Conservation (phyloP, 2,797 vertebrate species). For the Spatula clypeata region DNA sequence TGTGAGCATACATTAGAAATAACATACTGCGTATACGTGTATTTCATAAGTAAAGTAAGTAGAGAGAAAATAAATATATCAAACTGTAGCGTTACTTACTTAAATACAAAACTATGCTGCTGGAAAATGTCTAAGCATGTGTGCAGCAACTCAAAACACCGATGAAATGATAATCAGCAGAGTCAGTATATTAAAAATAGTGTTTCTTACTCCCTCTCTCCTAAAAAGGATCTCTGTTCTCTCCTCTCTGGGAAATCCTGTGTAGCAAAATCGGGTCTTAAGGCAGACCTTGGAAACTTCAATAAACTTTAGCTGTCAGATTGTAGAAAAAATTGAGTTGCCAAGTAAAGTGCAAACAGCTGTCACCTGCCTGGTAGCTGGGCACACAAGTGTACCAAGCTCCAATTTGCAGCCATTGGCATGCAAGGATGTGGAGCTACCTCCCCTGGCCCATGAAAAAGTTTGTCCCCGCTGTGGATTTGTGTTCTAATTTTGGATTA, state of each 20-base stretch:
- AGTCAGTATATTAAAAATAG: conserved; percentile 32
- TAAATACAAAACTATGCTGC: background rate
- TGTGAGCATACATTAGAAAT: background rate
- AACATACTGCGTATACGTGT: background rate
- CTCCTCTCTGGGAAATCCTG: background rate
- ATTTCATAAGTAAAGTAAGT: background rate
- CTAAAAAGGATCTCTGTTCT: background rate
- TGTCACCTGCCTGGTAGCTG: background rate
- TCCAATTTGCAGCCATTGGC: fast-evolving
- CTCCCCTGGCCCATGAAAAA: background rate
- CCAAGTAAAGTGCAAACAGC: background rate
- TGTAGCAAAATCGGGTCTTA: background rate
- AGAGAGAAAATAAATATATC: background rate
- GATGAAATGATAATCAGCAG: background rate
- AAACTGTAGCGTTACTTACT: background rate
- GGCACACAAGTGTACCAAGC: fast-evolving
- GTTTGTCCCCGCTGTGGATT: background rate
- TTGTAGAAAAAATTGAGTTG: background rate
- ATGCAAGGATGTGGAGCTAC: background rate
- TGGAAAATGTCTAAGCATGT: background rate
- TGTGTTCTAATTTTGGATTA: conserved; percentile 24
- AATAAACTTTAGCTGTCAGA: background rate
- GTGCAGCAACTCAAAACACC: background rate
- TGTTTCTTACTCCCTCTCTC: background rate
- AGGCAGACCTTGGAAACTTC: background rate